Percentiles rank a stretch among this genome's conserved stretches.
These are phyloP conservation scores for Loriculus beryllinus DNA, from an alignment of 2,797 vertebrate species.

Conservation along the genomic window DNA sequence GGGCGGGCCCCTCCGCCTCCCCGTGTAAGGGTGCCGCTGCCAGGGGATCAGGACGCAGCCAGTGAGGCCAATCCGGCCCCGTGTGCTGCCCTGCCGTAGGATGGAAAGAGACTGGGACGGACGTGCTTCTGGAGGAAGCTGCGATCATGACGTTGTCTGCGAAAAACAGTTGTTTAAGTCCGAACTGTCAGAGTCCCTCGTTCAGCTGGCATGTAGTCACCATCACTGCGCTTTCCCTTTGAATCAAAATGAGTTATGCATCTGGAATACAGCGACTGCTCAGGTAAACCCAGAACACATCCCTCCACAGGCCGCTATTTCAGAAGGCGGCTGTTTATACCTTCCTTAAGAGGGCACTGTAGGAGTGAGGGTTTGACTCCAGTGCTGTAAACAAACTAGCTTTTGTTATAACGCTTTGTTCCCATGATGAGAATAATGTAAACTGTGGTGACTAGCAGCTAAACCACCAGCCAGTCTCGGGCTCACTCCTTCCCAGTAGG, in stretches of 20 bases:
- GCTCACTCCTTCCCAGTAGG: neutral
- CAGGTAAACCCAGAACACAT: slow-evolving; percentile 45
- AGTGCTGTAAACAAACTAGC: neutral
- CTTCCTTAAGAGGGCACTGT: neutral
- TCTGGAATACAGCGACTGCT: slow-evolving; percentile 46
- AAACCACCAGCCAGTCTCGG: neutral
- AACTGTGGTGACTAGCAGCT: neutral
- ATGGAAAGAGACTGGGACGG: neutral
- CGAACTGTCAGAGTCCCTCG: neutral
- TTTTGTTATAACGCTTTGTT: neutral
- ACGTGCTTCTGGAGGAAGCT: neutral
- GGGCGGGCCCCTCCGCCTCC: no score
- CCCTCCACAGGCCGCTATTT: neutral
- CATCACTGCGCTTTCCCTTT: slow-evolving; percentile 69
- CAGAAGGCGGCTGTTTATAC: neutral
- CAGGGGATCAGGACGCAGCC: neutral
- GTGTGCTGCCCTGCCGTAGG: fast-evolving
- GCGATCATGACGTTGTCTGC: neutral
- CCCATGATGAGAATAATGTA: neutral
- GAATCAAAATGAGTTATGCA: slow-evolving; percentile 35
- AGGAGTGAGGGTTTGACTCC: neutral
- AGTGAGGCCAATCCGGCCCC: neutral
- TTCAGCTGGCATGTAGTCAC: slow-evolving; percentile 62
- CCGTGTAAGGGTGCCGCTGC: fast-evolving
- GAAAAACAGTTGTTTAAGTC: slow-evolving; percentile 38